Percentiles rank a stretch among this genome's conserved stretches.
Conservation (phyloP, 2,113 vertebrate species). For the Syngnathoides biaculeatus region DNA sequence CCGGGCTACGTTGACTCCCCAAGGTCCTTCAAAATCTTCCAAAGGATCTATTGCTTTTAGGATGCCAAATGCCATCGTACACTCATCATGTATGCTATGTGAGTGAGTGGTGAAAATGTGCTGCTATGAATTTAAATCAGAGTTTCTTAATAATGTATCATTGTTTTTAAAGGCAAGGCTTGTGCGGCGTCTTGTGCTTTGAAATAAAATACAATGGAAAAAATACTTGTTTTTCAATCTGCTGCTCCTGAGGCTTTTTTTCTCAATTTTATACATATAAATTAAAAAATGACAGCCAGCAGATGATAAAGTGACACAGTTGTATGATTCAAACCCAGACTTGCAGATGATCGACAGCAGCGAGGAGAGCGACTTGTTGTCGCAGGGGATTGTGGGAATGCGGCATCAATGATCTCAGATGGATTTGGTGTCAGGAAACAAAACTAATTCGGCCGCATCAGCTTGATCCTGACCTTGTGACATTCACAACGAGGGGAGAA, state of each 20-base stretch:
- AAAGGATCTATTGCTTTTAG: neutral
- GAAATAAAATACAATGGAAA: neutral
- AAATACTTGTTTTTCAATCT: neutral
- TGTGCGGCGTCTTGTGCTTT: neutral
- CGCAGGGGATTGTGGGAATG: constrained; percentile 16
- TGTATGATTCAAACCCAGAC: neutral
- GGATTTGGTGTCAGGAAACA: constrained; percentile 1
- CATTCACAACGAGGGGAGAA: neutral
- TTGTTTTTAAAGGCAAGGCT: neutral
- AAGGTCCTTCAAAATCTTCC: neutral
- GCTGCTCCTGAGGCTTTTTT: neutral
- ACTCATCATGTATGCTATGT: neutral
- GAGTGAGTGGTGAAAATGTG: neutral
- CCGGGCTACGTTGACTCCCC: neutral
- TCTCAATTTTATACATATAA: neutral
- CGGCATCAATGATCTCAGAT: constrained; percentile 3
- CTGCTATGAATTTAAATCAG: neutral
- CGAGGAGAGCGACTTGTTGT: neutral
- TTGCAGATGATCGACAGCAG: constrained; percentile 8
- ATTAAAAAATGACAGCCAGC: neutral
- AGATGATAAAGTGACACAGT: neutral
- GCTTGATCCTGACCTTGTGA: constrained; percentile 2
- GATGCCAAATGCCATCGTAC: neutral
- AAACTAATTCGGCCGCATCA: constrained; percentile 13
- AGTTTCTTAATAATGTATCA: neutral